A percentile compares a stretch with the other conserved stretches of the same genome.
phyloP scores from a whole-genome alignment of 2,888 invertebrate species.

The Apotomis turbidana region DNA sequence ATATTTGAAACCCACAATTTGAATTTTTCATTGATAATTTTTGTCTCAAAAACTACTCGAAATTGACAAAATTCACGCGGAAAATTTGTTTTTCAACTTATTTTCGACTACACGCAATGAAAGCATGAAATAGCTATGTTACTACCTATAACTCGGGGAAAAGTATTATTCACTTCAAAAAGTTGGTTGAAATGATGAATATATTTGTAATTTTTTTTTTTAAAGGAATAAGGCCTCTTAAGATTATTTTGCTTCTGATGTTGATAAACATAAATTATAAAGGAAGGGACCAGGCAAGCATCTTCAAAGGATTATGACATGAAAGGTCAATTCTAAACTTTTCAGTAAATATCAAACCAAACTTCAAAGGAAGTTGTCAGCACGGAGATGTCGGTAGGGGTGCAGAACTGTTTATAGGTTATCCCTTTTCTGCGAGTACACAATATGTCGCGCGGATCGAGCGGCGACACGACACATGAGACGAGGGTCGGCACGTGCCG shows the following conservation, averaged over 20 bases:
- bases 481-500: conserved; percentile 35
- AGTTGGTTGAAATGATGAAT: too few species aligned
- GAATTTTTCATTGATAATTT: too few species aligned
- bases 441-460: conserved; percentile 28
- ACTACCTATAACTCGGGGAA: too few species aligned
- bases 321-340: conserved; percentile 25
- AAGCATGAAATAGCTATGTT: too few species aligned
- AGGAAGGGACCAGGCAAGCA: background rate
- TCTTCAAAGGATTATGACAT: conserved; percentile 23
- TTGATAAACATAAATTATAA: conserved; percentile 9
- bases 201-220: too few species aligned
- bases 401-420: conserved; percentile 16
- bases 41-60: too few species aligned
- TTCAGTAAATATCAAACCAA: conserved; percentile 2
- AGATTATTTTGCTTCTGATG: conserved; percentile 3
- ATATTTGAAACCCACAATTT: too few species aligned
- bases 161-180: too few species aligned
- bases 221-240: too few species aligned
- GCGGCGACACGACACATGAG: conserved; percentile 28
- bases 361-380: conserved; percentile 24
- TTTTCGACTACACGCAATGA: too few species aligned
- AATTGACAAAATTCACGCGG: too few species aligned
- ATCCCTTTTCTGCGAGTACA: conserved; percentile 1
- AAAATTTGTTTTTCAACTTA: too few species aligned
- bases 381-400: background rate